phyloP scores from a whole-genome alignment of 2,113 vertebrate genomes.

The Seriola dumerili region DNA sequence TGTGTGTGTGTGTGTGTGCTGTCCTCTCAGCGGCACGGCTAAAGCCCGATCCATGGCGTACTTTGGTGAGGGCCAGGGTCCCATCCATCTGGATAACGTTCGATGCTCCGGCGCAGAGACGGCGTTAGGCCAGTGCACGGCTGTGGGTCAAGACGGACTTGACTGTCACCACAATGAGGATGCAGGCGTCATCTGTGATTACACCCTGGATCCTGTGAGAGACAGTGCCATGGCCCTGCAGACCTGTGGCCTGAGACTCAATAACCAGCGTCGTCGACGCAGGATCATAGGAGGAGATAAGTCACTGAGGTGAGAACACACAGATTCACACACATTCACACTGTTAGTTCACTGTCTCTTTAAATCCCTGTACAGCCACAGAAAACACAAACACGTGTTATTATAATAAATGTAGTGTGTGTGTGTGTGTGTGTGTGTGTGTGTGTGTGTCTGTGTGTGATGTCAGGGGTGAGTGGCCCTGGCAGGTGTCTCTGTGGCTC shows the following conservation, averaged over 20 bases:
- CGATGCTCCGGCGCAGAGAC: slow-evolving; percentile 85
- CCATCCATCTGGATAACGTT: slow-evolving; percentile 87
- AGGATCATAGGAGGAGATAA: slow-evolving; percentile 92
- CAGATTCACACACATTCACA: not conserved
- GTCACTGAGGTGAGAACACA: slow-evolving; percentile 84
- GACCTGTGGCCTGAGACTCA: slow-evolving; percentile 78
- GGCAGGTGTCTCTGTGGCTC: slow-evolving; percentile 90
- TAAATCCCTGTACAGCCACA: not conserved
- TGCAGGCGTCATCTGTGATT: slow-evolving; percentile 90
- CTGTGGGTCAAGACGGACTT: slow-evolving; percentile 70
- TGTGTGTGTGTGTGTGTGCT: slow-evolving; percentile 14
- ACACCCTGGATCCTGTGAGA: slow-evolving; percentile 77
- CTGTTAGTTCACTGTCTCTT: too few species aligned
- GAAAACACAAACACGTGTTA: not conserved
- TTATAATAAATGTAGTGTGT: too few species aligned
- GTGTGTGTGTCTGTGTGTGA: slow-evolving; percentile 4
- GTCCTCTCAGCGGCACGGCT: slow-evolving; percentile 83
- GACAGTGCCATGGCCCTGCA: slow-evolving; percentile 42
- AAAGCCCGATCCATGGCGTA: slow-evolving; percentile 90
- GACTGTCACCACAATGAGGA: slow-evolving; percentile 90
- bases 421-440: not conserved
- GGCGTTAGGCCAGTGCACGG: slow-evolving; percentile 80
- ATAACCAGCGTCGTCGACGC: slow-evolving; percentile 83
- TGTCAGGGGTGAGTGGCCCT: slow-evolving; percentile 90
- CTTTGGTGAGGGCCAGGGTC: slow-evolving; percentile 87